Base-by-base conservation (phyloP, 2,797 vertebrate genomes). In the Acrossocheilus fasciatus region DNA sequence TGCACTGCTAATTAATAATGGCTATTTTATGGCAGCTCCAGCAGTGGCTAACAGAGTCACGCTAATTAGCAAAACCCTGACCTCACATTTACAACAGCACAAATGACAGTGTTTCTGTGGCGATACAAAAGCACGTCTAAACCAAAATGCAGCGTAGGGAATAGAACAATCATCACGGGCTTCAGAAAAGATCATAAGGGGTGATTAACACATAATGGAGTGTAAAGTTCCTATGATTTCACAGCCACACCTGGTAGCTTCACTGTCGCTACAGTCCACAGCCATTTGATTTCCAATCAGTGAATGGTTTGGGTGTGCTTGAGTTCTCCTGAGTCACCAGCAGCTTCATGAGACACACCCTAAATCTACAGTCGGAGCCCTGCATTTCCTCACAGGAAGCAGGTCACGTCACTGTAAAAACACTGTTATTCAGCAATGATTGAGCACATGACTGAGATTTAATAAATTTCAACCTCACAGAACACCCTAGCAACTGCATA, bases 271-370 rank as follows among this genome's bases (percentile, higher is more conserved):
- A 17, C 17, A 86, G 76, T 82, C 77, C 52, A 59, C 50, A 52
- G 62, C 52, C 84, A 77, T 83, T 75, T 66, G 23, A 39, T 45
- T 57, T 81, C 17, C 50, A 81, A 39, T 79, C 78, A 81, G 68
- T 69, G 69, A 85, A 80, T 43, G 30, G 39, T 50, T 54, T 75
- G 83, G 89, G 86, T 74, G 88, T 87, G 89, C 78, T 81, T 73
- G 62, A 83, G 64, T 74, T 82, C 76, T 66, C 77, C 72, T 90
- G 83, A 88, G 64, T 87, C 86, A 88, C 43, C 80, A 43, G 18
- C 62, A 64, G 70, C 75, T 86, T 76, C 83, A 85, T 41, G 72
- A 77, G 47, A 59, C 78, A 84, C 52, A 23, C 85, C 79, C 87
- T 70, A 80, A 54, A 69, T 20, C 54, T 20, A 73, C 50, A 83